A percentile compares a stretch with the other conserved stretches of the same genome.
Conservation (phyloP, 2,797 vertebrate species). For the Argya squamiceps region DNA sequence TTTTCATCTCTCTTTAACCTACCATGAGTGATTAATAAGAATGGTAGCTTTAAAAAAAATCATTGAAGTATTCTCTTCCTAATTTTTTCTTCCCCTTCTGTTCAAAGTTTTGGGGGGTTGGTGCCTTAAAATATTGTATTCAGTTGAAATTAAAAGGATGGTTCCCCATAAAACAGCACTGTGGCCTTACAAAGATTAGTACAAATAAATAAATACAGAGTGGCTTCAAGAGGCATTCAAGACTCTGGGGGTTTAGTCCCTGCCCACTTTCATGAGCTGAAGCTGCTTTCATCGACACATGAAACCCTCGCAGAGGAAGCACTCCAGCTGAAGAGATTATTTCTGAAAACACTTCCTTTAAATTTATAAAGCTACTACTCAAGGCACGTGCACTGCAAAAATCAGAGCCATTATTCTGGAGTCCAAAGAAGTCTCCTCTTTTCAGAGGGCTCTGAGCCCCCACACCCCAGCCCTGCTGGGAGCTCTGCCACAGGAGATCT, state of each 20-base stretch:
- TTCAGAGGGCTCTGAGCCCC: not conserved
- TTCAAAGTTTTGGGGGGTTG: not conserved
- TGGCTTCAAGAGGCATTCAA: not conserved
- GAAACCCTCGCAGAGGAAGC: not conserved
- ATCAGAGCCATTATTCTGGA: not conserved
- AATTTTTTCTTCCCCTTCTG: not conserved
- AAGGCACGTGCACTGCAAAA: accelerated
- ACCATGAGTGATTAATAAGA: not conserved
- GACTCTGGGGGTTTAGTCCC: not conserved
- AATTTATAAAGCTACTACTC: not conserved
- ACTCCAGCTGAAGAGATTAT: not conserved
- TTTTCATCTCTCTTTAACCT: not conserved
- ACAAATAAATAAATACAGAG: not conserved
- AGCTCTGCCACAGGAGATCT: not conserved
- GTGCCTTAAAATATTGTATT: not conserved
- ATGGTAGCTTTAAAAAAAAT: not conserved
- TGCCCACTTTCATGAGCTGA: not conserved
- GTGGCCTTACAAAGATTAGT: not conserved
- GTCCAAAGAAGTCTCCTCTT: not conserved
- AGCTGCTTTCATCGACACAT: not conserved
- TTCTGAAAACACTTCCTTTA: not conserved
- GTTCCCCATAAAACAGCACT: not conserved
- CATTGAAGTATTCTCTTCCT: not conserved
- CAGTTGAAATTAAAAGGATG: not conserved
- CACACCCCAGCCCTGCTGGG: too few relatives aligned